Base-by-base conservation (phyloP, 2,888 invertebrate genomes). In the Drosophila macrospina region DNA sequence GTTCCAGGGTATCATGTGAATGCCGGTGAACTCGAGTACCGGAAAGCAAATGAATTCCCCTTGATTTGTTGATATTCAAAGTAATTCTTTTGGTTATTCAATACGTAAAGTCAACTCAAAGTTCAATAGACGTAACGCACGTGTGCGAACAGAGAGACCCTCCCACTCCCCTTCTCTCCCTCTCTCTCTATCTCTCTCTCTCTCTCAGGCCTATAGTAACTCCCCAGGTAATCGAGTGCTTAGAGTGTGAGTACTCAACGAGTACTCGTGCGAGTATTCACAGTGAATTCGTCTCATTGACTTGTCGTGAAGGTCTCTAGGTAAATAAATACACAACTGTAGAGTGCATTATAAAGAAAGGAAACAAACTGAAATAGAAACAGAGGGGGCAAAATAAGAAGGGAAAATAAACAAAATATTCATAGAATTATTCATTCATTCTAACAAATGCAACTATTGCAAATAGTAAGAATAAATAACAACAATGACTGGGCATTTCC, bases 341-440 rank as follows among this genome's bases (percentile, higher is more conserved):
- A 28, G 34, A 48, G 34, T 51, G 32, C 34, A 48, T 26, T 36
- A 36, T 47, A 42, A 5, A 45, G 51, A 11, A 36, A 5, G 4
- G 4, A n/a, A 36, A 8, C n/a, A 6, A 0, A 51, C 15, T 1
- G 2, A 28, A 6, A 7, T 28, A 28, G 3, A 39, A 6, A 30
- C 24, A 20, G 20, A 20, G 3, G 2, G 3, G 20, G 20, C 3
- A 20, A 20, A 20, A 20, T 20, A 20, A 2, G 20, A 20, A n/a
- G n/a, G n/a, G n/a, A n/a, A n/a, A n/a, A n/a, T n/a, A n/a, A n/a
- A n/a, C n/a, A n/a, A 32, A 51, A 7, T 56, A 34, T 34, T 39
- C 11, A 52, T 15, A n/a, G n/a, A 28, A 60, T 71, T 70, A 60
- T 71, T 71, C 65, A 71, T 71, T 70, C 71, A 60, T 69, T 69